Evolutionary conservation across 2,113 vertebrate genomes (phyloP).

Genomic region (Mesembrinibis cayennensis): DNA sequence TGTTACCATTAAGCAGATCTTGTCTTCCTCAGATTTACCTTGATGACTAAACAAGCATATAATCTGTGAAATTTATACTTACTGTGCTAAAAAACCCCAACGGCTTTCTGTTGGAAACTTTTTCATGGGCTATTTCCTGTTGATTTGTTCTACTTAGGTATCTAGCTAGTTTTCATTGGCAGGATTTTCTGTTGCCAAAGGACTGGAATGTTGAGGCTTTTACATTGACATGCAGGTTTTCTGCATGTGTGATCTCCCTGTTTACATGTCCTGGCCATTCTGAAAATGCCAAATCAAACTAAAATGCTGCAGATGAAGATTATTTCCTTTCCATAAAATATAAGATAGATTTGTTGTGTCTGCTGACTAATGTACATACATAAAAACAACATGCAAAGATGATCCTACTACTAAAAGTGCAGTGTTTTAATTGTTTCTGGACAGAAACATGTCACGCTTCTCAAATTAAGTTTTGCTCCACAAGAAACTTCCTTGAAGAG

Average conservation of each 20-base stretch:
- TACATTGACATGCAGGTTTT: background rate
- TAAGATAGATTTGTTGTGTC: background rate
- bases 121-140: constrained; percentile 27
- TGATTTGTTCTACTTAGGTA: constrained; percentile 15
- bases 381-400: background rate
- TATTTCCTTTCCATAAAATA: background rate
- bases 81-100: background rate
- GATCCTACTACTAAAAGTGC: background rate
- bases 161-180: background rate
- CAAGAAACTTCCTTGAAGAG: background rate
- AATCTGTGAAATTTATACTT: constrained; percentile 7
- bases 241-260: background rate
- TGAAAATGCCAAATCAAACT: background rate
- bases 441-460: background rate
- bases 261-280: background rate
- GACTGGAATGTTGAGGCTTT: background rate
- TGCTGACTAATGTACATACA: background rate
- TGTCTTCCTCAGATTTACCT: background rate
- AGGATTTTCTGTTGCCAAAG: background rate
- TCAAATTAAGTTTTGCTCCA: background rate
- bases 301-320: background rate
- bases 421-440: background rate
- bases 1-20: background rate
- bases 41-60: background rate
- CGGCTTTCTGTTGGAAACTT: constrained; percentile 8